Evolutionary conservation across 2,888 invertebrate genomes (phyloP).

Genomic region (Leptinotarsa peninsularis): DNA sequence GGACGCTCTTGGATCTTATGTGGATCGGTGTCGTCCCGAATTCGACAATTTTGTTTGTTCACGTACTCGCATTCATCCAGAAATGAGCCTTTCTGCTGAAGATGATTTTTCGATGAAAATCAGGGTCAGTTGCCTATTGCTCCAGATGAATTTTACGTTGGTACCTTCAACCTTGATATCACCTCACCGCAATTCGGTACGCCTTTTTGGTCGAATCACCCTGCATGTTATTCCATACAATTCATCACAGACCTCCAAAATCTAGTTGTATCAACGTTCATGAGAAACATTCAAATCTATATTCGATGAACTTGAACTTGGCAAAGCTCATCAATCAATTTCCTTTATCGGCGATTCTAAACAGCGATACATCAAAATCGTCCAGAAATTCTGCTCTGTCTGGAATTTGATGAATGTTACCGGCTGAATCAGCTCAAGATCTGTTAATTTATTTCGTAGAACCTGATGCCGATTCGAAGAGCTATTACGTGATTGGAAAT

Average conservation of each 20-base stretch:
- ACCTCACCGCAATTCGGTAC: no score
- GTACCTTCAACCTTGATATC: no score
- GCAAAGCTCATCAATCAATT: slow-evolving; percentile 16
- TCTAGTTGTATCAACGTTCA: slow-evolving; percentile 8
- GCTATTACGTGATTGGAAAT: slow-evolving; percentile 13
- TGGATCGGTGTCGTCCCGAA: no score
- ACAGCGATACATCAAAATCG: slow-evolving; percentile 21
- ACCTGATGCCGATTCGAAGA: slow-evolving; percentile 2
- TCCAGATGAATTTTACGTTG: no score
- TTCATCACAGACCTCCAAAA: not conserved
- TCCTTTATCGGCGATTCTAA: slow-evolving; percentile 4
- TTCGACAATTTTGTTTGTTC: no score
- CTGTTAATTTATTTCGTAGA: slow-evolving; percentile 22
- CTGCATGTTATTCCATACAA: not conserved
- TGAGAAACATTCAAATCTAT: not conserved
- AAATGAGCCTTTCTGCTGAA: no score
- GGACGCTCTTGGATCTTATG: no score
- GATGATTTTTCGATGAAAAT: no score
- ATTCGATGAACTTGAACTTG: slow-evolving; percentile 13
- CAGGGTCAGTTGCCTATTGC: no score
- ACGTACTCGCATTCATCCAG: no score
- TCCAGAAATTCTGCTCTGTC: slow-evolving; percentile 18
- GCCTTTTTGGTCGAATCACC: no score
- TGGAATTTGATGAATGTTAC: slow-evolving; percentile 25
- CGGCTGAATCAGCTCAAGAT: slow-evolving; percentile 11